These are phyloP conservation scores for Synanceia verrucosa DNA, from an alignment of 2,797 vertebrate genomes.

Conservation along the genomic window DNA sequence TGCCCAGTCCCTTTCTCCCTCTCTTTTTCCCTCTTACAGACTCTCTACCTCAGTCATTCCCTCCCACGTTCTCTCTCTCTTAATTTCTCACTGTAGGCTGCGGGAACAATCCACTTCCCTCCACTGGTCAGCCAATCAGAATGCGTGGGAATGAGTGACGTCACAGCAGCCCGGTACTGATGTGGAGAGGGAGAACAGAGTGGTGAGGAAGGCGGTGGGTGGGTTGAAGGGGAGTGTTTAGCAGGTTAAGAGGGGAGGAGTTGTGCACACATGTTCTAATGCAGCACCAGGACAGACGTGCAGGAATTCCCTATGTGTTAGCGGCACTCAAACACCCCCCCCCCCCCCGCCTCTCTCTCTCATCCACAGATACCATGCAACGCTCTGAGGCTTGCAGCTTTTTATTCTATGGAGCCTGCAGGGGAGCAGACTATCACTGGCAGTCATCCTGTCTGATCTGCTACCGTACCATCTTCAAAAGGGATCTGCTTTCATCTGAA, in stretches of 20 bases:
- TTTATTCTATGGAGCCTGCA: conserved; percentile 59
- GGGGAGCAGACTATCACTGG: conserved; percentile 60
- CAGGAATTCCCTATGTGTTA: conserved; percentile 70
- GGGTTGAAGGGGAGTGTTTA: conserved; percentile 60
- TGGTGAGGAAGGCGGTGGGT: conserved; percentile 45
- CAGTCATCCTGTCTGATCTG: conserved; percentile 67
- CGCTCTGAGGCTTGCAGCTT: conserved; percentile 58
- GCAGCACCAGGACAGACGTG: conserved; percentile 50
- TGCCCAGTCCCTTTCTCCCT: conserved; percentile 52
- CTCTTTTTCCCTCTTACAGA: conserved; percentile 37
- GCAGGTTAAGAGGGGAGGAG: conserved; percentile 56
- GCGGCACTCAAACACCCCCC: conserved; percentile 38
- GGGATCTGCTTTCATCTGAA: conserved; percentile 58
- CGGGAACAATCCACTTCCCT: conserved; percentile 81
- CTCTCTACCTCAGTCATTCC: conserved; percentile 20
- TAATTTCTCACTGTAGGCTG: conserved; percentile 72
- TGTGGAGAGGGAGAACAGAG: conserved; percentile 56
- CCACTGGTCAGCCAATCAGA: conserved; percentile 79
- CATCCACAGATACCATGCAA: conserved; percentile 48
- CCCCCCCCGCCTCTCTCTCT: conserved; percentile 21
- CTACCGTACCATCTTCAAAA: conserved; percentile 61
- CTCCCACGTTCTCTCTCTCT: conserved; percentile 55
- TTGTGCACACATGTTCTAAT: conserved; percentile 30
- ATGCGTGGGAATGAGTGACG: conserved; percentile 80
- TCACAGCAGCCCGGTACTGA: conserved; percentile 82